Evolutionary conservation across 2,888 invertebrate genomes (phyloP).

Genomic region (Aphodius sticticus): DNA sequence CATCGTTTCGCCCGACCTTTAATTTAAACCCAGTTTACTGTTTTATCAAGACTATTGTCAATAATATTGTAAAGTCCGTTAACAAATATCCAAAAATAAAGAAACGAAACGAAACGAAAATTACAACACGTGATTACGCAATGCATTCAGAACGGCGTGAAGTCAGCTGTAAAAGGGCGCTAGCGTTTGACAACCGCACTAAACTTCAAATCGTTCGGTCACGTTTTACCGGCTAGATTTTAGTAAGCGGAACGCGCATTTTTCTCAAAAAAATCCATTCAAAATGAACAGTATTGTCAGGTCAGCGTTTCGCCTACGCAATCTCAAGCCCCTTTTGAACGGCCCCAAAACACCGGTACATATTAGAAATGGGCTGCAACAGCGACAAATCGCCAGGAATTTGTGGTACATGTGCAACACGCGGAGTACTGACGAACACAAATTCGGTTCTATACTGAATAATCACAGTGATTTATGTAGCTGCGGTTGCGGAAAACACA

Average conservation of each 20-base stretch:
- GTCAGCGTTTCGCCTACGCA: slow-evolving; percentile 31
- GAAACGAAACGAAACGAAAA: no score
- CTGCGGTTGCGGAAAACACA: slow-evolving; percentile 72
- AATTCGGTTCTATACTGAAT: slow-evolving; percentile 56
- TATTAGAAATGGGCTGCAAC: slow-evolving; percentile 54
- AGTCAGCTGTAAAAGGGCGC: not conserved
- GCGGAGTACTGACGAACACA: slow-evolving; percentile 50
- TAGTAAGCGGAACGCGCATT: not conserved
- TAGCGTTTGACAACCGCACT: not conserved
- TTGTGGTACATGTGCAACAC: slow-evolving; percentile 76
- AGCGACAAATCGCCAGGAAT: slow-evolving; percentile 73
- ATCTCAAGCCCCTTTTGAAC: slow-evolving; percentile 64
- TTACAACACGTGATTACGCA: no score
- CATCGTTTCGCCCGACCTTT: no score
- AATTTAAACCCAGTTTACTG: no score
- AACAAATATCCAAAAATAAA: no score
- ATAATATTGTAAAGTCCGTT: no score
- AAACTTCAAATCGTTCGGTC: not conserved
- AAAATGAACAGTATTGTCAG: slow-evolving; percentile 37
- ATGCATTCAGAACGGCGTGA: not conserved
- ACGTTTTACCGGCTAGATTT: slow-evolving; percentile 4
- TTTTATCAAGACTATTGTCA: no score
- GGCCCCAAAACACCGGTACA: slow-evolving; percentile 70
- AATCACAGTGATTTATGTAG: slow-evolving; percentile 71
- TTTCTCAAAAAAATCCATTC: slow-evolving; percentile 5